These are phyloP conservation scores for Pogonus chalceus DNA, from an alignment of 1,140 invertebrate genomes.

Conservation along the genomic window DNA sequence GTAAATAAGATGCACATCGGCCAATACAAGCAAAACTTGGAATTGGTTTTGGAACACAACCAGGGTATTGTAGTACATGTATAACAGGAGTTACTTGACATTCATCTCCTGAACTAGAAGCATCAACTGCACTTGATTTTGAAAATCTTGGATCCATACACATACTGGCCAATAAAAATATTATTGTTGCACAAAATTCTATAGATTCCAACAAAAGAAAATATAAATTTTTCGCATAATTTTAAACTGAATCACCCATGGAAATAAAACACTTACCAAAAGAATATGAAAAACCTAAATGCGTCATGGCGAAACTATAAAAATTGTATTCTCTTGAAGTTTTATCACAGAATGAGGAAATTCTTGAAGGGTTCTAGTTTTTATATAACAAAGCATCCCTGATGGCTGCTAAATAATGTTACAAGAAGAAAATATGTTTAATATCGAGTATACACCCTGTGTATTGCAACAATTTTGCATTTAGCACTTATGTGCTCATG, in stretches of 20 bases:
- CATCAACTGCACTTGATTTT: constrained; percentile 23
- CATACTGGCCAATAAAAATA: constrained; percentile 26
- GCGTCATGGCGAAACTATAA: not conserved
- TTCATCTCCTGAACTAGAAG: constrained; percentile 55
- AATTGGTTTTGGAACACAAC: constrained; percentile 86
- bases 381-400: not conserved
- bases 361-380: not conserved
- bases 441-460: too few relatives aligned
- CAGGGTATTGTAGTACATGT: constrained; percentile 82
- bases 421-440: too few relatives aligned
- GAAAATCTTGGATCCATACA: constrained; percentile 26
- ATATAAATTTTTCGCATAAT: constrained; percentile 8
- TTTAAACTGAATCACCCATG: constrained; percentile 5
- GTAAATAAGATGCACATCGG: constrained; percentile 81
- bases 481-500: not conserved
- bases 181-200: constrained; percentile 9
- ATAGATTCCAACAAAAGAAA: constrained; percentile 11
- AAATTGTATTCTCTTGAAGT: not conserved
- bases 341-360: not conserved
- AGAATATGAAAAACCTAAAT: not conserved
- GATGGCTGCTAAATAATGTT: too few relatives aligned
- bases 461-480: not conserved
- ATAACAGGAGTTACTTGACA: constrained; percentile 86
- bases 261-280: not conserved
- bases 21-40: constrained; percentile 88